Base-by-base conservation (phyloP, 2,113 vertebrate genomes). In the Rattus rattus region DNA sequence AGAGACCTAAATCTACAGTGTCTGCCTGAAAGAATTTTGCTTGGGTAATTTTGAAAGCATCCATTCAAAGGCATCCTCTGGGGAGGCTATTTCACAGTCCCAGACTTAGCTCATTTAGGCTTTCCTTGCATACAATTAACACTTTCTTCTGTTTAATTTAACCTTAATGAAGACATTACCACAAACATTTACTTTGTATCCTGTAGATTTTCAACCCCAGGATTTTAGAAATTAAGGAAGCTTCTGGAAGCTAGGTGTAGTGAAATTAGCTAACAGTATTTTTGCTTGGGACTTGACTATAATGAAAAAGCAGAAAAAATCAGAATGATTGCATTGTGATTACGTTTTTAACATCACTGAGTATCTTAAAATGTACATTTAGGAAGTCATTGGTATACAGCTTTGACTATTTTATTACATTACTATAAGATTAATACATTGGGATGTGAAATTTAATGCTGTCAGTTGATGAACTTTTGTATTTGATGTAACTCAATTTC, bases 101-200 rank as follows among this genome's bases (percentile, higher is more conserved):
- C 77, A 91, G 88, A 96, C 61, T 94, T 94, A 89, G 26, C 65
- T 98, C 86, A 97, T 88, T 92, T 96, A 92, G 16, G 7, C 87
- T 93, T 96, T 95, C 88, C 77, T 96, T 88, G 76, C 9, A 88
- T 80, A 84, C 65, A 83, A 92, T 90, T 61, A 95, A 94, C 81
- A 93, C 26, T 84, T 96, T 96, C 52, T 96, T 94, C 63, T 95
- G 49, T 98, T 94, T 96, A 96, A 94, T 96, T 97, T 95, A 94
- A 96, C 61, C 63, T 97, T 97, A 97, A 96, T 92, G 88, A 97
- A 94, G 77, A 93, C 79, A 96, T 94, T 97, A 94, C 84, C 84
- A 84, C 56, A 97, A 65, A 79, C 61, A 49, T 95, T 91, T 96
- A 43, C 54, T 95, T 94, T 86, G 17, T 3, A 69, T 89, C 67